Conservation (phyloP, 2,113 vertebrate genomes). For the Dermatemys mawii region DNA sequence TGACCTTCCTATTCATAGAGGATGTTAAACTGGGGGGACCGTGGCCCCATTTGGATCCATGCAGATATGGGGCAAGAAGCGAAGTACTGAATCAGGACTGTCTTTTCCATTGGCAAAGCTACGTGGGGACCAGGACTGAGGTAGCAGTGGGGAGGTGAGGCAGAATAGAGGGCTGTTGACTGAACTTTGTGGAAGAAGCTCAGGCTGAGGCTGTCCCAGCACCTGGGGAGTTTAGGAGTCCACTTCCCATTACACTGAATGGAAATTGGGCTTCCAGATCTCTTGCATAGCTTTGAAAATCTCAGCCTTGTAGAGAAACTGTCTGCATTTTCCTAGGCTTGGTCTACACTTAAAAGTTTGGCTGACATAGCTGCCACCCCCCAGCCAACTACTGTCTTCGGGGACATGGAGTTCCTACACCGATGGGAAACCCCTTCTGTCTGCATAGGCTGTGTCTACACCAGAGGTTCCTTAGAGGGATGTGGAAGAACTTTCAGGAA, state of each 20-base stretch:
- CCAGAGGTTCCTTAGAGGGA: no score
- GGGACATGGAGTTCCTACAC: neutral
- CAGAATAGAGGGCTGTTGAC: neutral
- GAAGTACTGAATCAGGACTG: neutral
- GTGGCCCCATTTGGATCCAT: neutral
- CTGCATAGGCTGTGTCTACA: neutral
- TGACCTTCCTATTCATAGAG: neutral
- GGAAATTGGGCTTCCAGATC: neutral
- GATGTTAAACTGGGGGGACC: neutral
- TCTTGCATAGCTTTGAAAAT: neutral
- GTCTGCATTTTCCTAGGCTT: neutral
- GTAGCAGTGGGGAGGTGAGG: neutral
- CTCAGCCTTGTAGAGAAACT: neutral
- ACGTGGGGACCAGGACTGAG: neutral
- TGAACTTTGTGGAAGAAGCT: neutral
- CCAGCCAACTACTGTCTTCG: neutral
- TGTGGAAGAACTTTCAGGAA: no score
- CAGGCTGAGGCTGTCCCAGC: neutral
- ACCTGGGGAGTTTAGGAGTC: neutral
- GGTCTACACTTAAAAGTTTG: no score
- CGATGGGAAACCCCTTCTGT: no score
- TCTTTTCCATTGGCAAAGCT: neutral
- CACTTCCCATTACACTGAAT: neutral
- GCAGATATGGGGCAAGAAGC: no score
- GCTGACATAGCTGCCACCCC: no score